phyloP scores from a whole-genome alignment of 2,888 invertebrate genomes.

The Urechis unicinctus region DNA sequence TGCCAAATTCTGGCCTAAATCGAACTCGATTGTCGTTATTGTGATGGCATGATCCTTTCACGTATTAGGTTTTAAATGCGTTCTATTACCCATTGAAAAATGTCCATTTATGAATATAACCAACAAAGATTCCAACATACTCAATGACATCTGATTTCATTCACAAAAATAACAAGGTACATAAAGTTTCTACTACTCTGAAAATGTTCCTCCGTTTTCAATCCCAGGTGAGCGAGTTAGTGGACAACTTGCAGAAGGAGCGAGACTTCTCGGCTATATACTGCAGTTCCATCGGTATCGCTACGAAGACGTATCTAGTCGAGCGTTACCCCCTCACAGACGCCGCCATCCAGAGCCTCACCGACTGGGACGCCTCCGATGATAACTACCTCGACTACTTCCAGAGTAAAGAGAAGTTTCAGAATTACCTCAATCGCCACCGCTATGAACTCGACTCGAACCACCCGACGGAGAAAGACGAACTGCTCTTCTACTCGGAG shows the following conservation, averaged over 20 bases:
- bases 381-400: constrained; percentile 19
- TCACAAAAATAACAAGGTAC: too few relatives aligned
- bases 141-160: too few relatives aligned
- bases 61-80: too few relatives aligned
- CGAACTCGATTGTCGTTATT: too few relatives aligned
- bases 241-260: constrained; percentile 28
- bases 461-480: constrained; percentile 27
- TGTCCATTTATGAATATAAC: too few relatives aligned
- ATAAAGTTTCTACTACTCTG: too few relatives aligned
- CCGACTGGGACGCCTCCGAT: constrained; percentile 27
- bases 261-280: constrained; percentile 37
- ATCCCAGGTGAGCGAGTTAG: neutral
- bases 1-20: neutral
- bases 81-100: too few relatives aligned
- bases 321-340: constrained; percentile 32
- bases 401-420: constrained; percentile 27
- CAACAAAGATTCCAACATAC: too few relatives aligned
- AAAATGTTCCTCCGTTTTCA: too few relatives aligned
- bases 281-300: constrained; percentile 28
- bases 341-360: constrained; percentile 26
- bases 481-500: constrained; percentile 34
- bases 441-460: constrained; percentile 31
- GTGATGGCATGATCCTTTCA: too few relatives aligned
- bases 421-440: constrained; percentile 30
- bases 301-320: constrained; percentile 28